A percentile compares a stretch with the other conserved stretches of the same genome.
These are phyloP conservation scores for Vespertilio murinus DNA, from an alignment of 2,797 vertebrate species.

Conservation along the genomic window DNA sequence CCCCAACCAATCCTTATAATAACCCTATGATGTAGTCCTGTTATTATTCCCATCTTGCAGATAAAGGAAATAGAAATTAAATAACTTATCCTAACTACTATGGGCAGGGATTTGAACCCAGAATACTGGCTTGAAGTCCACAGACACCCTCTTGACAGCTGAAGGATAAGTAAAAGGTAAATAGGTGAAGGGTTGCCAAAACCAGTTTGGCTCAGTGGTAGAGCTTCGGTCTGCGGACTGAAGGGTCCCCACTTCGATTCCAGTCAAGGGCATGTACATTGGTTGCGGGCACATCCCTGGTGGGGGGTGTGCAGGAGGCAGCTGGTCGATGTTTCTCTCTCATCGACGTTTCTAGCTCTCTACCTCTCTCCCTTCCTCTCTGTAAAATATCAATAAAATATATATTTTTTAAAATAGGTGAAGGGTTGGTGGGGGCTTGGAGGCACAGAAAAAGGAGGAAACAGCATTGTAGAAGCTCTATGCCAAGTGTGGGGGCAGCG, in stretches of 20 bases:
- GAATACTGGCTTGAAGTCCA: not conserved
- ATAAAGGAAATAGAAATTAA: slow-evolving; percentile 7
- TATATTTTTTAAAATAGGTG: no score
- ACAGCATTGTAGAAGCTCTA: not conserved
- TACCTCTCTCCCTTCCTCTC: no score
- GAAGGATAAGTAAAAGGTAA: not conserved
- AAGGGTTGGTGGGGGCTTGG: not conserved
- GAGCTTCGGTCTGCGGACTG: no score
- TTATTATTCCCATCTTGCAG: not conserved
- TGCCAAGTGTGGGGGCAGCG: rapidly evolving
- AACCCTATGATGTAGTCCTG: not conserved
- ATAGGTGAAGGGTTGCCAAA: no score
- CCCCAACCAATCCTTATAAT: not conserved
- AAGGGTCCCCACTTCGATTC: no score
- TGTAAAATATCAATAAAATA: no score
- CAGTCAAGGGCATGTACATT: no score
- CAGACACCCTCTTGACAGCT: not conserved
- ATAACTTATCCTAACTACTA: not conserved
- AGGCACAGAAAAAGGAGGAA: not conserved
- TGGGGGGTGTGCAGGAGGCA: no score
- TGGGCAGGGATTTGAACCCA: not conserved
- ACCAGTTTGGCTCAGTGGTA: no score
- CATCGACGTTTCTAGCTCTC: no score
- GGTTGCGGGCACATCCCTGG: no score
- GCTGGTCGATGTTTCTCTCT: no score